Evolutionary conservation across 1,140 invertebrate genomes (phyloP).

Genomic region (Magallana gigas): DNA sequence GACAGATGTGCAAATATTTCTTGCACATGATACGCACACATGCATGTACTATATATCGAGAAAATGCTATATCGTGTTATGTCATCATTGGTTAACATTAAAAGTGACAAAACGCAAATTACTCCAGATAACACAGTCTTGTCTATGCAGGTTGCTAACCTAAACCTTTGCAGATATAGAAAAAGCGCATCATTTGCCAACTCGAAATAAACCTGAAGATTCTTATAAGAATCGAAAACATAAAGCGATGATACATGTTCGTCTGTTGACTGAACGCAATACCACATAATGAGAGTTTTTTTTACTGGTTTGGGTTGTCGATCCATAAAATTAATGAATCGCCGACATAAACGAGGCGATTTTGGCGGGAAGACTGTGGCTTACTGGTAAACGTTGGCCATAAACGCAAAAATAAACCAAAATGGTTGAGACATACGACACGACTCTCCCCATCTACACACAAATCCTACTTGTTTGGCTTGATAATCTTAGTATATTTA

Average conservation of each 20-base stretch:
- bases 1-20: neutral
- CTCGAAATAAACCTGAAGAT: no score
- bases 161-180: no score
- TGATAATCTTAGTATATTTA: no score
- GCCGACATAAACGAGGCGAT: neutral
- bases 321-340: constrained; percentile 33
- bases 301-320: neutral
- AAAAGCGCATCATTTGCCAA: no score
- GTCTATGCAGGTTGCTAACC: no score
- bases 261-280: neutral
- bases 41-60: neutral
- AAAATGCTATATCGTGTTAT: neutral
- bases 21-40: neutral
- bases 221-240: no score
- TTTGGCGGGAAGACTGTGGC: neutral
- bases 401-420: neutral
- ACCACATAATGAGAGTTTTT: constrained; percentile 8
- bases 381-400: neutral
- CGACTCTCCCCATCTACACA: no score
- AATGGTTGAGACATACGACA: neutral
- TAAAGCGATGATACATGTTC: no score
- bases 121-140: no score
- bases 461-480: no score
- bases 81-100: neutral
- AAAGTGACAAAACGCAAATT: neutral